These are phyloP conservation scores for Phortica magna DNA, from an alignment of 2,888 invertebrate genomes.

Conservation along the genomic window DNA sequence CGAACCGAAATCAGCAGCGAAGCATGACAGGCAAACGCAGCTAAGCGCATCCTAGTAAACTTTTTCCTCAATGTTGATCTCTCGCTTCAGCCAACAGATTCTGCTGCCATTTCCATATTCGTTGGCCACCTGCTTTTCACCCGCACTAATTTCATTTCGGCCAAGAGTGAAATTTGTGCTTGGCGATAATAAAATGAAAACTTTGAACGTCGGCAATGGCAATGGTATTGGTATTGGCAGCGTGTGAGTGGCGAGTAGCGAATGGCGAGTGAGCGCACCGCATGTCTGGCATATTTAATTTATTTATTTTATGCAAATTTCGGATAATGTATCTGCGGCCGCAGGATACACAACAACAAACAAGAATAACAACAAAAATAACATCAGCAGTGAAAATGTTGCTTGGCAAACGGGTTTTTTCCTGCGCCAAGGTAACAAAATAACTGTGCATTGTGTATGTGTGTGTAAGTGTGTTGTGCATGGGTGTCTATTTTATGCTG, in stretches of 20 bases:
- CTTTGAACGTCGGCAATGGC: slow-evolving; percentile 45
- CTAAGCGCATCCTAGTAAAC: slow-evolving; percentile 66
- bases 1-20: slow-evolving; percentile 61
- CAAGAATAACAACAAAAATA: slow-evolving; percentile 41
- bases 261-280: slow-evolving; percentile 52
- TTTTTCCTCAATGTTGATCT: slow-evolving; percentile 42
- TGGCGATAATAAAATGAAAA: slow-evolving; percentile 69
- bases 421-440: slow-evolving; percentile 31
- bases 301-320: slow-evolving; percentile 77
- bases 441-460: slow-evolving; percentile 8
- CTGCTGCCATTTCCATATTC: slow-evolving; percentile 43
- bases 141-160: slow-evolving; percentile 47
- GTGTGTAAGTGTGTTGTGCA: neutral
- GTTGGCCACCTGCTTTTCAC: slow-evolving; percentile 17
- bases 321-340: slow-evolving; percentile 74
- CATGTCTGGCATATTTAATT: slow-evolving; percentile 75
- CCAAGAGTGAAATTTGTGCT: slow-evolving; percentile 59
- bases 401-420: slow-evolving; percentile 43
- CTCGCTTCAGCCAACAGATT: slow-evolving; percentile 45
- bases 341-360: slow-evolving; percentile 58
- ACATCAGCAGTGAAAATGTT: slow-evolving; percentile 42
- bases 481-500: slow-evolving; percentile 4
- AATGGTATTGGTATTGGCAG: neutral
- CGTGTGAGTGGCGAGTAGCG: neutral
- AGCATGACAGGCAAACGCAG: slow-evolving; percentile 71